A percentile compares a stretch with the other conserved stretches of the same genome.
These are phyloP conservation scores for Dufourea novaeangliae DNA, from an alignment of 1,140 invertebrate species.

Conservation along the genomic window DNA sequence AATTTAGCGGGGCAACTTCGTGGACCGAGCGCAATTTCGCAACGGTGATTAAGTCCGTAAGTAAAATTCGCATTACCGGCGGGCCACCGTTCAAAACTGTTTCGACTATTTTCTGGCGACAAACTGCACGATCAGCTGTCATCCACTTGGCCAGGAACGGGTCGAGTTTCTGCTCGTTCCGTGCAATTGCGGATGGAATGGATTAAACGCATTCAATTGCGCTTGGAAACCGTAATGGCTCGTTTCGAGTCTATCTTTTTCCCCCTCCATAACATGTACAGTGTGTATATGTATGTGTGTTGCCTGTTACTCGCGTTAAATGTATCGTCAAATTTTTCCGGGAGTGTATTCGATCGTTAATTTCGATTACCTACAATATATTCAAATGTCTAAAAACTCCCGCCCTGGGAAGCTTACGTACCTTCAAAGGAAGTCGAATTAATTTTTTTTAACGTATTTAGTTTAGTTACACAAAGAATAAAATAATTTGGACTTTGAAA, in stretches of 20 bases:
- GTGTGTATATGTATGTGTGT: background rate
- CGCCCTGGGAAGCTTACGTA: background rate
- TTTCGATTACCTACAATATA: background rate
- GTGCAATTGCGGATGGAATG: constrained; percentile 63
- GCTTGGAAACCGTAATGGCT: constrained; percentile 33
- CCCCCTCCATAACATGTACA: background rate
- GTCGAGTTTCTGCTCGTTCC: constrained; percentile 47
- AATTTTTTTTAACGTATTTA: background rate
- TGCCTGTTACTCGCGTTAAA: background rate
- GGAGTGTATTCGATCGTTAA: too few species aligned
- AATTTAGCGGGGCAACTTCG: constrained; percentile 34
- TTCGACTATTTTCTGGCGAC: constrained; percentile 52
- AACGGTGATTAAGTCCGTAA: constrained; percentile 59
- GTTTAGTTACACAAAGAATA: background rate
- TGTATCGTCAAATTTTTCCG: background rate
- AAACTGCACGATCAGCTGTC: constrained; percentile 56
- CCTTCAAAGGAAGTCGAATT: background rate
- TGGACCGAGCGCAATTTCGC: constrained; percentile 33
- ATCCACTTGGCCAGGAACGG: constrained; percentile 50
- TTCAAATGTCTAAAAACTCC: background rate
- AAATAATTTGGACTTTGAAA: constrained; percentile 5
- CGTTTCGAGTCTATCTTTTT: background rate
- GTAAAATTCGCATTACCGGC: constrained; percentile 51
- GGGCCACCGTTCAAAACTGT: constrained; percentile 43
- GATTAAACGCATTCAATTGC: constrained; percentile 66